Conservation (phyloP, 1,140 invertebrate genomes). For the Littorina saxatilis region DNA sequence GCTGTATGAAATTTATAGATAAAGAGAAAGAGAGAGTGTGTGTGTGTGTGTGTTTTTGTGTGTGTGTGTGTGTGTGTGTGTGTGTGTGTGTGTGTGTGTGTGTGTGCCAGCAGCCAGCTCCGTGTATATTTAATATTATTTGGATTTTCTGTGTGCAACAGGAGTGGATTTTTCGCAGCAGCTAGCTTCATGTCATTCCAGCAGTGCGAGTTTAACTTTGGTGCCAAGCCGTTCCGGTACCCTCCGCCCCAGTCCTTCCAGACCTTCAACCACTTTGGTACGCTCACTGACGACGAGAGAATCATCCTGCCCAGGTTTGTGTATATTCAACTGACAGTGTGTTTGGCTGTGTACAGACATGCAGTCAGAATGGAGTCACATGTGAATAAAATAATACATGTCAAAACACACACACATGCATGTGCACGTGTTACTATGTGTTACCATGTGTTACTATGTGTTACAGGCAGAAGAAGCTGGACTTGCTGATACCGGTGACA, state of each 20-base stretch:
- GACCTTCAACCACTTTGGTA: conserved; percentile 87
- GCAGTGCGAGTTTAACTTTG: conserved; percentile 96
- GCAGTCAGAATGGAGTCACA: no score
- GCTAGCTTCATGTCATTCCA: conserved; percentile 98
- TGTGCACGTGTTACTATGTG: no score
- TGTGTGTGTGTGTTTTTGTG: conserved; percentile 19
- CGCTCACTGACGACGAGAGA: conserved; percentile 77
- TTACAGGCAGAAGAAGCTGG: no score
- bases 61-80: conserved; percentile 20
- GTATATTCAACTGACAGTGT: no score
- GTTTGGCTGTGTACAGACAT: no score
- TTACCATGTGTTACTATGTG: no score
- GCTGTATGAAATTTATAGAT: not conserved
- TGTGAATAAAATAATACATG: no score
- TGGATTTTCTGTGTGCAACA: conserved; percentile 73
- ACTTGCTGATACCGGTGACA: no score
- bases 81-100: not conserved
- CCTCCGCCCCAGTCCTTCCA: conserved; percentile 83
- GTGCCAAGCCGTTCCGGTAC: conserved; percentile 86
- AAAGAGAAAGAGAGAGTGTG: conserved; percentile 1
- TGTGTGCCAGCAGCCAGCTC: no score
- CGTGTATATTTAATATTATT: not conserved
- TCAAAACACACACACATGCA: no score
- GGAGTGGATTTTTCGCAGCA: conserved; percentile 92
- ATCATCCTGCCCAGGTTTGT: conserved; percentile 70